Percentiles rank a stretch among this genome's conserved stretches.
Evolutionary conservation across 30 jellyfish, hydroid and myxozoan genomes (phyloP).

Genomic region (Turritopsis rubra): DNA sequence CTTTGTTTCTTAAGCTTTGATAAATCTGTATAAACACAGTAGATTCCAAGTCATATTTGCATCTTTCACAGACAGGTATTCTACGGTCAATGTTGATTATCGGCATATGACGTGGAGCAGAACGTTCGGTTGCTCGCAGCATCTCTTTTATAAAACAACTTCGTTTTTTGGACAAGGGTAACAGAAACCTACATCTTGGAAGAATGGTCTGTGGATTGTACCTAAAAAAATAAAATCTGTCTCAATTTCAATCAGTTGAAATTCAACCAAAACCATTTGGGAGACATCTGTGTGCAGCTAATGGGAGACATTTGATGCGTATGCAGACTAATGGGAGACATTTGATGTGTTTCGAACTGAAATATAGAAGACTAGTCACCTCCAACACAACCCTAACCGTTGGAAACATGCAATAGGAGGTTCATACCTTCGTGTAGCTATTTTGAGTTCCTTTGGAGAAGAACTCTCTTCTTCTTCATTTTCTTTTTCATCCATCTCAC

Average conservation of each 20-base stretch:
- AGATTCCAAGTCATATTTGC: constrained; percentile 37
- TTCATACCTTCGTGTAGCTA: background rate
- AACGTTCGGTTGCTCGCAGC: constrained; percentile 63
- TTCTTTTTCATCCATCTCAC: background rate
- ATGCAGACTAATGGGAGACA: too few species aligned
- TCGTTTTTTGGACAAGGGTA: constrained; percentile 81
- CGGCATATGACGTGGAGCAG: constrained; percentile 49
- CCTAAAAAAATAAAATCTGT: constrained; percentile 25
- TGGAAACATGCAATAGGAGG: too few species aligned
- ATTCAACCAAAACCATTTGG: too few species aligned
- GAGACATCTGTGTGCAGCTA: too few species aligned
- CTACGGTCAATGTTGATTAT: constrained; percentile 52
- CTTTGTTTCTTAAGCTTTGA: constrained; percentile 41
- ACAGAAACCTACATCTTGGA: constrained; percentile 61
- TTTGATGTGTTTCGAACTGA: too few species aligned
- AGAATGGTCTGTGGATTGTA: constrained; percentile 69
- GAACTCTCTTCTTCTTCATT: background rate
- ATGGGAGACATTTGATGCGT: too few species aligned
- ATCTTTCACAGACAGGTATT: constrained; percentile 65
- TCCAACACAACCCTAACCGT: too few species aligned
- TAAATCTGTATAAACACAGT: constrained; percentile 80
- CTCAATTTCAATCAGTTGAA: too few species aligned
- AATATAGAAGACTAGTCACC: too few species aligned
- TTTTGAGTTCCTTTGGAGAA: background rate
- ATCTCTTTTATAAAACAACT: constrained; percentile 57